phyloP scores from a whole-genome alignment of 2,113 vertebrate genomes.

The Ondatra zibethicus region DNA sequence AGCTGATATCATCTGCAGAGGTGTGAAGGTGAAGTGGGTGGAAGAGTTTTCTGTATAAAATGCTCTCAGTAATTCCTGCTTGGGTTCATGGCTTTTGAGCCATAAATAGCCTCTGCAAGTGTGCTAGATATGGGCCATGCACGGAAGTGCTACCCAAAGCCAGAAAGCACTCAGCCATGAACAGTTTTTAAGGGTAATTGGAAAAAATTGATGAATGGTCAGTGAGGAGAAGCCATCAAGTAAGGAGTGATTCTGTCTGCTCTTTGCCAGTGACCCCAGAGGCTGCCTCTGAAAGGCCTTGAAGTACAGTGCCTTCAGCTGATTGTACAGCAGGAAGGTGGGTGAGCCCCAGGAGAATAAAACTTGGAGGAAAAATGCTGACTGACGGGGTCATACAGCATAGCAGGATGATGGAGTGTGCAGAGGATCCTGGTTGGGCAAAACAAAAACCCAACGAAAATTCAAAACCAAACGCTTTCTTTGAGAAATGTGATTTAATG shows the following conservation, averaged over 20 bases:
- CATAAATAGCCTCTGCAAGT: neutral
- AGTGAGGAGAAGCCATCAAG: constrained; percentile 41
- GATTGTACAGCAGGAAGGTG: neutral
- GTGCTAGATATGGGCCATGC: neutral
- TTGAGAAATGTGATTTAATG: constrained; percentile 25
- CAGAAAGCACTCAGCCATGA: neutral
- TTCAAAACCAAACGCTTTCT: neutral
- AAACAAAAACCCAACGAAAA: neutral
- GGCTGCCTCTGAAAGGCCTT: constrained; percentile 36
- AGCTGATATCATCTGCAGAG: neutral
- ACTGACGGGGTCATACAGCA: neutral
- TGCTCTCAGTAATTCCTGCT: neutral
- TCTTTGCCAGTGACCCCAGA: neutral
- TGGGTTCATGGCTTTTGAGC: neutral
- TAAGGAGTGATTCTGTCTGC: constrained; percentile 29
- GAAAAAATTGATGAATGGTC: constrained; percentile 12
- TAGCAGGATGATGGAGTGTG: neutral
- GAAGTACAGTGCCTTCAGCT: neutral
- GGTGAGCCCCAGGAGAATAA: neutral
- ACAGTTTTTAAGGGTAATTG: constrained; percentile 46
- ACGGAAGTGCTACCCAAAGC: neutral
- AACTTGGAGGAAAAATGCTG: neutral
- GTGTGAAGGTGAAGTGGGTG: neutral
- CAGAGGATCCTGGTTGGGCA: neutral
- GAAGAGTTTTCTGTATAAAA: neutral